These are phyloP conservation scores for Leucophenga maculata DNA, from an alignment of 2,888 invertebrate species.

Conservation along the genomic window DNA sequence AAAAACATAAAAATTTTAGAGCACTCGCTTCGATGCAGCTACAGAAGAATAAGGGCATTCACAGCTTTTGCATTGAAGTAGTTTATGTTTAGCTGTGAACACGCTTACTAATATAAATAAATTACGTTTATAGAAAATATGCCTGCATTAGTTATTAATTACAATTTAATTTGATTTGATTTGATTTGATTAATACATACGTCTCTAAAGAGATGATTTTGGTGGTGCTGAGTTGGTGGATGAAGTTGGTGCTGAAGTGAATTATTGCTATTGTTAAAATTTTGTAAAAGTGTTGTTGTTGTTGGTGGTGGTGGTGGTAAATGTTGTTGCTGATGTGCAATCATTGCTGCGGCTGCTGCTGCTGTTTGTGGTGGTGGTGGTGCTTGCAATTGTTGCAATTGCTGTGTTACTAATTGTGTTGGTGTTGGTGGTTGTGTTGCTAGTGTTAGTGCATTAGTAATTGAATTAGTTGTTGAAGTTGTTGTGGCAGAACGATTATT, in stretches of 20 bases:
- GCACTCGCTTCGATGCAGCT: too few relatives aligned
- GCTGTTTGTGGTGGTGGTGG: constrained; percentile 7
- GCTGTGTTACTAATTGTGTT: background rate
- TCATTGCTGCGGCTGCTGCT: constrained; percentile 45
- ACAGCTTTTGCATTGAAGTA: too few relatives aligned
- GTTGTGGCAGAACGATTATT: constrained; percentile 31
- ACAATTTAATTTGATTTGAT: background rate
- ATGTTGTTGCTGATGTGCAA: constrained; percentile 48
- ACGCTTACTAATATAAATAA: background rate
- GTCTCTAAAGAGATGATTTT: constrained; percentile 73
- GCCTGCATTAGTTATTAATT: background rate
- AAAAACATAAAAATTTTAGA: too few relatives aligned
- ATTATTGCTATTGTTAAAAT: constrained; percentile 62
- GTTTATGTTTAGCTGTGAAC: too few relatives aligned
- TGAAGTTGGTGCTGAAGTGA: constrained; percentile 73
- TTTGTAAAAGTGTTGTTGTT: constrained; percentile 58
- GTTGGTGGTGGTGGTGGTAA: constrained; percentile 57
- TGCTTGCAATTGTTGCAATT: too few relatives aligned
- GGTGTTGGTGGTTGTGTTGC: constrained; percentile 32
- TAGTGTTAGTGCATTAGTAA: background rate
- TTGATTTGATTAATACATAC: constrained; percentile 66
- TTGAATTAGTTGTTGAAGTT: too few relatives aligned
- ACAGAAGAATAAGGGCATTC: background rate
- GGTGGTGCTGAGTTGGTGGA: constrained; percentile 72
- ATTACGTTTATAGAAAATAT: background rate